Base-by-base conservation (phyloP, 2,888 invertebrate genomes). In the Hymenopus coronatus region DNA sequence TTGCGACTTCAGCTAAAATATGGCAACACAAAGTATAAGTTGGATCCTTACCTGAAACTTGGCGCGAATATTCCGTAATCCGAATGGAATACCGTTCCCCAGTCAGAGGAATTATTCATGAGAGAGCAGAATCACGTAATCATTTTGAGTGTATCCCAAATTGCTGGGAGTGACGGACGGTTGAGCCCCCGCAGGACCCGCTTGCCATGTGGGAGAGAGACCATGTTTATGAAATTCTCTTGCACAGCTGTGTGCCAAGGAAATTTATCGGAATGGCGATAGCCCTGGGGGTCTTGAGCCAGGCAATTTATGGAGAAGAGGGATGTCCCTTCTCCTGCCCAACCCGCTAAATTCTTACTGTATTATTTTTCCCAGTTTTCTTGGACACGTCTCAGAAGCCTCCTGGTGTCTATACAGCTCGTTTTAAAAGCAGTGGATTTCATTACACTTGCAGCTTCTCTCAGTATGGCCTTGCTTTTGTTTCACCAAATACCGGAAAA, bases 261-360 rank as follows among this genome's bases (percentile, higher is more conserved):
- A 85, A 85, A 85, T 85, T 85, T 85, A 85, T 85, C 46, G 85
- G 85, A n/a, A 85, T 40, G 33, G 8, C 40, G 54, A 85, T 85
- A 85, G 54, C 85, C 46, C 85, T 70, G 20, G 54, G 54, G 54
- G 54, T 70, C 54, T 70, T 70, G 54, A 70, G 54, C 54, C 54
- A 70, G 54, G 54, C 54, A 70, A 54, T 54, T 54, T 54, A 54
- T 54, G 54, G 54, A 54, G 54, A 54, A 15, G 54, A 70, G 54
- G 54, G 20, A 70, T 70, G 54, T 70, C 54, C 54, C 54, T 70
- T 20, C 54, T 20, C 1, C 25, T 15, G 20, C 54, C 20, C 15
- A 25, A 1, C 2, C 15, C 4, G 20, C 54, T 20, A 70, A 0
- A 70, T 70, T 70, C 54, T 70, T 70, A 70, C 54, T 70, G 54